Percentiles rank a stretch among this genome's conserved stretches.
phyloP scores from a whole-genome alignment of 2,797 vertebrate species.

The Falco rusticolus region DNA sequence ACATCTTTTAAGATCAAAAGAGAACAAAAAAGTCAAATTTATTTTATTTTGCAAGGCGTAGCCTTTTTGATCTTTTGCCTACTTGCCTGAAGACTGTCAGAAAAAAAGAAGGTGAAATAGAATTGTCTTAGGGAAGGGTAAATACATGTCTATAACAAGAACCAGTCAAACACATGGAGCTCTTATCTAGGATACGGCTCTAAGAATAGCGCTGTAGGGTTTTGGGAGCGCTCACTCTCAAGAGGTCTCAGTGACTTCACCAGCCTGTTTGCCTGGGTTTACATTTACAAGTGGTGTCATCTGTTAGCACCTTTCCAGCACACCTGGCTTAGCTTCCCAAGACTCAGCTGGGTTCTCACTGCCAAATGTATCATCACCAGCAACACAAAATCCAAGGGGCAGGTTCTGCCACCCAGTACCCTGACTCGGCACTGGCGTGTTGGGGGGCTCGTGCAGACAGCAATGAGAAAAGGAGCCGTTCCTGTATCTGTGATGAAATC shows the following conservation, averaged over 20 bases:
- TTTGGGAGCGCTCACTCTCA: not conserved
- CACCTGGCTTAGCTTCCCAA: not conserved
- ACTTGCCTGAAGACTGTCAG: conserved; percentile 35
- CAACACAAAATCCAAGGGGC: not conserved
- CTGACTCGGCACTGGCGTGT: not conserved
- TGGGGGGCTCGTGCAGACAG: not conserved
- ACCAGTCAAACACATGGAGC: not conserved
- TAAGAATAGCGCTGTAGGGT: not conserved
- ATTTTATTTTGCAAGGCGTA: not conserved
- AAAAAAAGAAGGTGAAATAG: not conserved
- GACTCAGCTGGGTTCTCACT: not conserved
- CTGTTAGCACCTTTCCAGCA: not conserved
- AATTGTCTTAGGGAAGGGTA: conserved; percentile 6
- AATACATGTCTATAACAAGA: conserved; percentile 2
- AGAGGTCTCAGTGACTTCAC: conserved; percentile 37
- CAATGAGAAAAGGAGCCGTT: not conserved
- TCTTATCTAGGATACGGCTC: conserved; percentile 1
- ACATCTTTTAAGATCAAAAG: not conserved
- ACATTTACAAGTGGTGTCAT: not conserved
- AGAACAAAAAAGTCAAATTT: not conserved
- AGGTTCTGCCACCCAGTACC: not conserved
- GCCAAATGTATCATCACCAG: not conserved
- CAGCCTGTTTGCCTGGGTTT: not conserved
- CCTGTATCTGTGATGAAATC: not conserved
- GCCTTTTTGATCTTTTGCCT: conserved; percentile 41